Conservation (phyloP, 2,113 vertebrate genomes). For the Cavia aperea region DNA sequence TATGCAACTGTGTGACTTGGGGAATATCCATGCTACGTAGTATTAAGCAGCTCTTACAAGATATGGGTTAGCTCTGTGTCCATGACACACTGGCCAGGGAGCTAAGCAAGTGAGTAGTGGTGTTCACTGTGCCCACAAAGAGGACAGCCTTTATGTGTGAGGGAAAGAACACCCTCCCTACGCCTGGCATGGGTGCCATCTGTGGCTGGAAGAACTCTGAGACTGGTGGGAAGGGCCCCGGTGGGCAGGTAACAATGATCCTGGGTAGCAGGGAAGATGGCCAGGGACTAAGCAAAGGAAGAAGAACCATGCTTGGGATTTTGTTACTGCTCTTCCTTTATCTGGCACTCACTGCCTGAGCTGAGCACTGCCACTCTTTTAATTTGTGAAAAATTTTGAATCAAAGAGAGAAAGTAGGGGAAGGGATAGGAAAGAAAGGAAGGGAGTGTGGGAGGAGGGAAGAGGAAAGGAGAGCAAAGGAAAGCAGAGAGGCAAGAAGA, state of each 20-base stretch:
- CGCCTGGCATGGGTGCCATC: accelerated
- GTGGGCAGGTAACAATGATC: neutral
- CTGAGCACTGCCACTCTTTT: neutral
- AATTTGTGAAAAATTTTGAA: neutral
- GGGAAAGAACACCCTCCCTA: neutral
- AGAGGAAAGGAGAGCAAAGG: accelerated
- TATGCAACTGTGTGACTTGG: neutral
- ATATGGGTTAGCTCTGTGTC: neutral
- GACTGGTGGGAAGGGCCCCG: neutral
- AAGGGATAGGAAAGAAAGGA: neutral
- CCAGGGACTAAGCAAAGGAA: neutral
- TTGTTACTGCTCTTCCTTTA: neutral
- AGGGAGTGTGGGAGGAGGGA: neutral
- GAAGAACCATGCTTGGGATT: accelerated
- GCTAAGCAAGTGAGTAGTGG: neutral
- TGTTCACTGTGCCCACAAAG: accelerated
- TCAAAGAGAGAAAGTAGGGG: neutral
- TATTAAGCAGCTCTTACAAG: neutral
- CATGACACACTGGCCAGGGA: accelerated
- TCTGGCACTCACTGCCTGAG: neutral
- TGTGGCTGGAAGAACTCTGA: accelerated
- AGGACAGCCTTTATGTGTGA: accelerated
- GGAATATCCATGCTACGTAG: neutral
- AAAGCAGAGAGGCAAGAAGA: too few relatives aligned
- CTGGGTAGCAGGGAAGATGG: accelerated